These are phyloP conservation scores for Macropodus opercularis DNA, from an alignment of 2,797 vertebrate genomes.

Conservation along the genomic window DNA sequence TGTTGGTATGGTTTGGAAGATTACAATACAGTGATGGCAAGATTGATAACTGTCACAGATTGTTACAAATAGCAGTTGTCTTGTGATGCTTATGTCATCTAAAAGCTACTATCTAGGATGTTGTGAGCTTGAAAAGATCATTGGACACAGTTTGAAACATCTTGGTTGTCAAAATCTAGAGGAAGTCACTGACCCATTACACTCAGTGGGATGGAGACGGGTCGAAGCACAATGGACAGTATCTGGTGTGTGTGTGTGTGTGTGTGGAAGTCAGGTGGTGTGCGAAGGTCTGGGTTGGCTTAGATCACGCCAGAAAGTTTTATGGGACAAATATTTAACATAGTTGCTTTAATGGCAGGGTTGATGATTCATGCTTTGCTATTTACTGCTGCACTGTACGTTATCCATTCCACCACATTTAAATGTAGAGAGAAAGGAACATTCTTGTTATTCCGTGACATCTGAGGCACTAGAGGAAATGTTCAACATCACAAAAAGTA, in stretches of 20 bases:
- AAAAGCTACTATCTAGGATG: background rate
- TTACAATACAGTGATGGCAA: background rate
- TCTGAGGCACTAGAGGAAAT: no score
- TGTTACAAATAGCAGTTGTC: slow-evolving; percentile 2
- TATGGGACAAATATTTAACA: background rate
- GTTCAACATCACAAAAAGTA: background rate
- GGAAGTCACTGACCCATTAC: slow-evolving; percentile 18
- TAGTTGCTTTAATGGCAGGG: no score
- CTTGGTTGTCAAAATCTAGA: slow-evolving; percentile 2
- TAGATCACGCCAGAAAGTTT: background rate
- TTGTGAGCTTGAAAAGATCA: background rate
- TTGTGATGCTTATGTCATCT: background rate
- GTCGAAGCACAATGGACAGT: slow-evolving; percentile 6
- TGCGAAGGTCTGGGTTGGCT: background rate
- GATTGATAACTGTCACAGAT: background rate
- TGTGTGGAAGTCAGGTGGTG: background rate
- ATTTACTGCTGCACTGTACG: no score
- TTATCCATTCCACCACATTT: no score
- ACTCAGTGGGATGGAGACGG: background rate
- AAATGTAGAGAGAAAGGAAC: no score
- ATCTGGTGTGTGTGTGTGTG: slow-evolving; percentile 15
- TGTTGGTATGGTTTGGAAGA: background rate
- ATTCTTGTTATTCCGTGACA: no score
- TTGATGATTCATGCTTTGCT: no score
- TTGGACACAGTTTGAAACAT: background rate